phyloP scores from a whole-genome alignment of 2,113 vertebrate species.

The Gymnobelideus leadbeateri region DNA sequence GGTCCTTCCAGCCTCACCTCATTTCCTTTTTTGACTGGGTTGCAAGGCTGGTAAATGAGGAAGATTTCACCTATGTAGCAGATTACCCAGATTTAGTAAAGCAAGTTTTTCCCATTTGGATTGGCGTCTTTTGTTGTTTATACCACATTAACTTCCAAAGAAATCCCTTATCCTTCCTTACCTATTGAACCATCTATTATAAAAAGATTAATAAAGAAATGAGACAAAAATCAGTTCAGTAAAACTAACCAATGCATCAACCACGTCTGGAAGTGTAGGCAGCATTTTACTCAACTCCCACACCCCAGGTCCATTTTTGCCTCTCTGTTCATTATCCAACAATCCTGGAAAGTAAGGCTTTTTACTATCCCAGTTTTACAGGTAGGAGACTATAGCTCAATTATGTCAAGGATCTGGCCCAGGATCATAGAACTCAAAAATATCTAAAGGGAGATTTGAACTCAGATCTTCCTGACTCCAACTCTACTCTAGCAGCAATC shows the following conservation, averaged over 20 bases:
- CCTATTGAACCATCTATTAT: too few species aligned
- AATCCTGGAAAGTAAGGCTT: neutral
- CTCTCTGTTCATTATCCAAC: neutral
- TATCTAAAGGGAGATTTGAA: neutral
- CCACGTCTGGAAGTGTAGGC: neutral
- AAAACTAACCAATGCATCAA: neutral
- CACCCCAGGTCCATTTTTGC: neutral
- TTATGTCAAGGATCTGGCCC: neutral
- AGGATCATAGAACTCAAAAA: neutral
- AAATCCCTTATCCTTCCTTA: too few species aligned
- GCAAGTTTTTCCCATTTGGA: neutral
- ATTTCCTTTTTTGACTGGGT: neutral
- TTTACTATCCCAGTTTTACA: neutral
- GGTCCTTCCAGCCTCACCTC: neutral
- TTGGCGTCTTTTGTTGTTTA: too few species aligned
- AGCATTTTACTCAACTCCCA: neutral
- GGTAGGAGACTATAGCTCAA: neutral
- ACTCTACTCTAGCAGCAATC: neutral
- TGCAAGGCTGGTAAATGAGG: neutral
- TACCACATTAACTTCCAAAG: too few species aligned
- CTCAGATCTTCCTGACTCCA: neutral
- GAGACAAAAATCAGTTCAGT: neutral
- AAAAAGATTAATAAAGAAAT: too few species aligned
- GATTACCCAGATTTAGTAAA: neutral
- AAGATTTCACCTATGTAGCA: neutral